These are phyloP conservation scores for Rhorus exstirpatorius DNA, from an alignment of 2,888 invertebrate genomes.

Conservation along the genomic window DNA sequence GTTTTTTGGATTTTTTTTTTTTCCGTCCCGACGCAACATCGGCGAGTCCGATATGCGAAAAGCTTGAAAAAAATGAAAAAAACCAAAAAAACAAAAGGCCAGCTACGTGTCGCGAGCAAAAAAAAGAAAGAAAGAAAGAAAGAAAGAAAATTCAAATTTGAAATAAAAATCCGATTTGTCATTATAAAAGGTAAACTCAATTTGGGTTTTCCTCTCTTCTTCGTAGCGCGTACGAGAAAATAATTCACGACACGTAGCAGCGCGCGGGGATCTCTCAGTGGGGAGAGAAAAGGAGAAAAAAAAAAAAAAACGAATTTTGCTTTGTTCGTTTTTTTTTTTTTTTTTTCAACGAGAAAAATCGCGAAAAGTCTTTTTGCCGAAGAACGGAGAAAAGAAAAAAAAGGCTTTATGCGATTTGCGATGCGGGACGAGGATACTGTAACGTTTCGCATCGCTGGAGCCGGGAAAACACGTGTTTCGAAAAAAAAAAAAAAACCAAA, in stretches of 20 bases:
- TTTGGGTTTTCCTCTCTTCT: not conserved
- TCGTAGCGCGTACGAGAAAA: not conserved
- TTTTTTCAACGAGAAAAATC: not conserved
- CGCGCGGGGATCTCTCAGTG: conserved; percentile 1
- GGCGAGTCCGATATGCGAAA: conserved; percentile 19
- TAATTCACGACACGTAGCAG: conserved; percentile 37
- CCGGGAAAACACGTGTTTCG: conserved; percentile 1
- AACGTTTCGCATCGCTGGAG: not conserved
- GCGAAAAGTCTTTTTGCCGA: not conserved
- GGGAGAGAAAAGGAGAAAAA: conserved; percentile 18
- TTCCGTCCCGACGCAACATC: too few relatives aligned
- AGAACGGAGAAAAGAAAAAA: too few relatives aligned
- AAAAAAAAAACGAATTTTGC: too few relatives aligned
- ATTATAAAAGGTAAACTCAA: too few relatives aligned
- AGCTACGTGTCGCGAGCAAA: conserved; percentile 35
- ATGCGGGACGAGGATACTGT: conserved; percentile 3
- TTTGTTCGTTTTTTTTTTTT: not conserved
- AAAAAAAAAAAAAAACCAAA: not conserved
- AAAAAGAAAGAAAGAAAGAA: conserved; percentile 2
- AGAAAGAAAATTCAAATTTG: conserved; percentile 10
- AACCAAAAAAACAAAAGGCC: too few relatives aligned
- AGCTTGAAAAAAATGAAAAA: too few relatives aligned
- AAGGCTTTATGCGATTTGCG: conserved; percentile 2
- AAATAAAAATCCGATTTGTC: conserved; percentile 41
- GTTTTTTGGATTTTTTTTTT: conserved; percentile 27